These are phyloP conservation scores for Sardinella longiceps DNA, from an alignment of 2,797 vertebrate genomes.

Conservation along the genomic window DNA sequence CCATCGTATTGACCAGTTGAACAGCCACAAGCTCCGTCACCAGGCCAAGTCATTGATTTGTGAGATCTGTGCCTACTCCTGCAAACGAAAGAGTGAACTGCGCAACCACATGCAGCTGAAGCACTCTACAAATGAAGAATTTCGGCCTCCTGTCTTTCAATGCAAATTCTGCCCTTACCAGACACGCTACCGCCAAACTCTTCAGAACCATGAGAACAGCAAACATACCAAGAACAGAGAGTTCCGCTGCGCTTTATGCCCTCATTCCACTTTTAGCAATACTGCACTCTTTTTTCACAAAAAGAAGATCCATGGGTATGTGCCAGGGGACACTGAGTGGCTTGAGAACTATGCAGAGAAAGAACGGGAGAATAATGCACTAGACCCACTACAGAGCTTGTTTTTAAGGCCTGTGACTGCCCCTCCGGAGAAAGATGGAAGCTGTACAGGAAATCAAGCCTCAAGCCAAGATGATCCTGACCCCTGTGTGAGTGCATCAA, in stretches of 20 bases:
- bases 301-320: constrained; percentile 88
- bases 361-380: constrained; percentile 77
- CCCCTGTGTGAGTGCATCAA: constrained; percentile 19
- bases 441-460: constrained; percentile 19
- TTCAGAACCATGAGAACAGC: constrained; percentile 96
- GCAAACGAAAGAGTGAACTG: constrained; percentile 94
- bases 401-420: constrained; percentile 59
- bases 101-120: constrained; percentile 91
- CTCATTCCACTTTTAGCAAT: constrained; percentile 91
- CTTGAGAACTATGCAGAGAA: constrained; percentile 82
- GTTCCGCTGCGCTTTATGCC: constrained; percentile 89
- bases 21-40: constrained; percentile 95
- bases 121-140: constrained; percentile 74
- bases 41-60: constrained; percentile 94
- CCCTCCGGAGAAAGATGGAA: constrained; percentile 16
- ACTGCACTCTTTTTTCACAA: constrained; percentile 97
- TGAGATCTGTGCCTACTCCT: constrained; percentile 92
- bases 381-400: constrained; percentile 59
- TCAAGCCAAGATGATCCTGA: constrained; percentile 28
- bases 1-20: constrained; percentile 94
- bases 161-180: constrained; percentile 92
- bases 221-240: constrained; percentile 90
- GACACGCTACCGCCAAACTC: constrained; percentile 88
- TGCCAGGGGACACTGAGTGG: constrained; percentile 91
- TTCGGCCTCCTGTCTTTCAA: constrained; percentile 74